Percentiles rank a stretch among this genome's conserved stretches.
phyloP scores from a whole-genome alignment of 2,797 vertebrate genomes.

The Melanotaenia pygmaea region DNA sequence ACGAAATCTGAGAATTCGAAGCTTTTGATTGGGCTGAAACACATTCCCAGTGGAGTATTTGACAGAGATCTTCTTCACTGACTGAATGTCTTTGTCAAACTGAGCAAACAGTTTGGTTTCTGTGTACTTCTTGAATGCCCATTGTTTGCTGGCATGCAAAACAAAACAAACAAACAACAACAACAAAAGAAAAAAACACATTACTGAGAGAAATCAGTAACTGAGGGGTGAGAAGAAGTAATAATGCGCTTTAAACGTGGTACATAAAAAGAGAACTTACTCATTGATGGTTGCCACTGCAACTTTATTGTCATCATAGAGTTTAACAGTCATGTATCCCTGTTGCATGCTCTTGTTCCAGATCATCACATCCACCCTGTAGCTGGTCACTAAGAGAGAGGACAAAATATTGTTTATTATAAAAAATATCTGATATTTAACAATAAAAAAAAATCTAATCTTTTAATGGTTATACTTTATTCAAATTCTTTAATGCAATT shows the following conservation, averaged over 20 bases:
- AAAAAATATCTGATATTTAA: neutral
- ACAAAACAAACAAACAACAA: neutral
- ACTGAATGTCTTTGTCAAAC: slow-evolving; percentile 71
- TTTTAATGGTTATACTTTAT: neutral
- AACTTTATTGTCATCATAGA: slow-evolving; percentile 54
- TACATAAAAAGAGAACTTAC: slow-evolving; percentile 63
- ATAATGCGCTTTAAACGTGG: neutral
- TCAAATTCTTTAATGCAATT: neutral
- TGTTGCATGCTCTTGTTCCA: slow-evolving; percentile 77
- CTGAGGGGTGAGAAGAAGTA: neutral
- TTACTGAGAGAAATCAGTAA: neutral
- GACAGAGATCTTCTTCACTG: slow-evolving; percentile 72
- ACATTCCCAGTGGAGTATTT: slow-evolving; percentile 66
- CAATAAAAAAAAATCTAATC: neutral
- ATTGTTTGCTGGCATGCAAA: slow-evolving; percentile 59
- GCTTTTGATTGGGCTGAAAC: slow-evolving; percentile 70
- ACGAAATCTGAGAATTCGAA: slow-evolving; percentile 77
- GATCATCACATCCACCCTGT: slow-evolving; percentile 75
- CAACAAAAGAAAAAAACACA: neutral
- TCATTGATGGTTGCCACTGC: slow-evolving; percentile 75
- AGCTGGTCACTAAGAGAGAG: slow-evolving; percentile 67
- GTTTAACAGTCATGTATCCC: slow-evolving; percentile 79
- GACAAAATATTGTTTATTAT: neutral
- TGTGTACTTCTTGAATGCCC: slow-evolving; percentile 68
- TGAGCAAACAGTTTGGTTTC: slow-evolving; percentile 72